These are phyloP conservation scores for Pseudorasbora parva DNA, from an alignment of 2,113 vertebrate species.

Conservation along the genomic window DNA sequence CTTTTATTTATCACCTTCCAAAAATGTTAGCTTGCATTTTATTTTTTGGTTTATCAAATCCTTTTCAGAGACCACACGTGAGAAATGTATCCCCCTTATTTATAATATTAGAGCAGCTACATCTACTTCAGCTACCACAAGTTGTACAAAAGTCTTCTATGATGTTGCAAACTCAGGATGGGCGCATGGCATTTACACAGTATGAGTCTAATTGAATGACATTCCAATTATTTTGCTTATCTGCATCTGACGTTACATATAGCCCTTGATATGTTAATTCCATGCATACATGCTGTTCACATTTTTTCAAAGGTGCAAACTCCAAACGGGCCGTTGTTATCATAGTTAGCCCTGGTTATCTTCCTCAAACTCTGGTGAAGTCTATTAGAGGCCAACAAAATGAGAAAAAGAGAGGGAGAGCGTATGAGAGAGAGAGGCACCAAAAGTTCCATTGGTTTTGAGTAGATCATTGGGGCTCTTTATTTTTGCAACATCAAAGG, in stretches of 20 bases:
- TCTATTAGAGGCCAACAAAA: conserved; percentile 27
- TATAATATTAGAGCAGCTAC: not conserved
- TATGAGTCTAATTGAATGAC: not conserved
- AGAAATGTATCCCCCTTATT: not conserved
- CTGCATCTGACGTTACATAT: not conserved
- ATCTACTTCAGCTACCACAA: not conserved
- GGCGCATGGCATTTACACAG: not conserved
- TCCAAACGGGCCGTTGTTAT: not conserved
- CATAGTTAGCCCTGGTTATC: conserved; percentile 15
- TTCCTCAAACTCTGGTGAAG: not conserved
- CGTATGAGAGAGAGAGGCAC: conserved; percentile 74
- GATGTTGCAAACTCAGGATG: not conserved
- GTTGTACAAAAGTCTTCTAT: not conserved
- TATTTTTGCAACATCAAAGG: conserved; percentile 97
- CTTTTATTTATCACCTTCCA: not conserved
- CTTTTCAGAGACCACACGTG: not conserved
- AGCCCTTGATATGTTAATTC: not conserved
- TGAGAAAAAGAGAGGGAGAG: conserved; percentile 62
- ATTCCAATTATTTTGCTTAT: conserved; percentile 6
- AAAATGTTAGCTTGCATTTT: not conserved
- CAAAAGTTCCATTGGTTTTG: conserved; percentile 88
- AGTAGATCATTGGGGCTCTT: conserved; percentile 92
- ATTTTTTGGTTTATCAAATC: not conserved
- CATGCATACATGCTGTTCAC: not conserved
- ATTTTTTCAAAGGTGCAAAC: conserved; percentile 4